Evolutionary conservation across 2,797 vertebrate genomes (phyloP).

Genomic region (Sparus aurata): DNA sequence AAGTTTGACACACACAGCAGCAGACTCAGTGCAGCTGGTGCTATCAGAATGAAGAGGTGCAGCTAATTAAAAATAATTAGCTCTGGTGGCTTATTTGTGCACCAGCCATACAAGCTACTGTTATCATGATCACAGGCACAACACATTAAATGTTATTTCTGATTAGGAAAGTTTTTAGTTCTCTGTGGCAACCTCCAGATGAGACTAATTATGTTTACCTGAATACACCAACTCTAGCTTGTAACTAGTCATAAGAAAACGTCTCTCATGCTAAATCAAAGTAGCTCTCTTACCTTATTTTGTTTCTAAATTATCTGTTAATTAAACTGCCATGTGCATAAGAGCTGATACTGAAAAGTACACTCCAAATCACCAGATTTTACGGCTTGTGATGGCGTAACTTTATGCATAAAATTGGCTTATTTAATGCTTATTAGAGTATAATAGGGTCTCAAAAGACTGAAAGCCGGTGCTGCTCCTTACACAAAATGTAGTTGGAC

Average conservation of each 20-base stretch:
- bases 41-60: conserved; percentile 35
- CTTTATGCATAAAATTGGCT: neutral
- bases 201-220: neutral
- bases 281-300: neutral
- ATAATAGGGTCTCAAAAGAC: neutral
- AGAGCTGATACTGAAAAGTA: neutral
- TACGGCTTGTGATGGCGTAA: too few relatives aligned
- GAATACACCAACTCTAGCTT: neutral
- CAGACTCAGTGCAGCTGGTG: conserved; percentile 36
- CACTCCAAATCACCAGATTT: too few relatives aligned
- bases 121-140: conserved; percentile 40
- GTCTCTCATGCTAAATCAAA: neutral
- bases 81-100: conserved; percentile 12
- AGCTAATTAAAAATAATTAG: conserved; percentile 62
- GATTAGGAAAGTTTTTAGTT: conserved; percentile 4
- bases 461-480: neutral
- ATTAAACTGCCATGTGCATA: neutral
- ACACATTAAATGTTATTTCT: neutral
- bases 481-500: conserved; percentile 2
- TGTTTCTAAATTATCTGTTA: neutral
- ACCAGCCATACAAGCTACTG: conserved; percentile 25
- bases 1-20: conserved; percentile 35
- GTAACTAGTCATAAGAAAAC: neutral
- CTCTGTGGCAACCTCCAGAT: neutral
- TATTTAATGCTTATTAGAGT: neutral